These are phyloP conservation scores for Poecile atricapillus DNA, from an alignment of 2,113 vertebrate genomes.

Conservation along the genomic window DNA sequence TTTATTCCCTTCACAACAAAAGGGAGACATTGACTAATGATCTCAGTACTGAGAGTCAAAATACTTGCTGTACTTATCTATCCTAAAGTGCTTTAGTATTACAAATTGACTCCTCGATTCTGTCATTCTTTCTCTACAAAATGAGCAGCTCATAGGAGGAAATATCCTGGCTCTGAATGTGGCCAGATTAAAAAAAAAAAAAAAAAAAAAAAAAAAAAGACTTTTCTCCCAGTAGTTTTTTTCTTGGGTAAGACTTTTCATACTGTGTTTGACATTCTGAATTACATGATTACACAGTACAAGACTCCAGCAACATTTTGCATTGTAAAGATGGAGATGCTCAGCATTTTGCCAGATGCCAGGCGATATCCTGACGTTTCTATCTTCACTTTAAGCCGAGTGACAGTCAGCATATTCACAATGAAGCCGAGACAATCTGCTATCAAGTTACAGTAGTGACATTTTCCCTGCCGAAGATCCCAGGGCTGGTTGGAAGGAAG, in stretches of 20 bases:
- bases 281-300: constrained; percentile 33
- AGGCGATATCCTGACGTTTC: constrained; percentile 46
- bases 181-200: not conserved
- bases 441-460: constrained; percentile 36
- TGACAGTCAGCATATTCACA: constrained; percentile 62
- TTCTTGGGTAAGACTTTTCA: constrained; percentile 11
- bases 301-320: constrained; percentile 43
- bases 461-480: constrained; percentile 32
- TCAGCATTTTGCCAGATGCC: constrained; percentile 59
- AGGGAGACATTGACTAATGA: not conserved
- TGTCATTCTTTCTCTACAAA: not conserved
- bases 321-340: constrained; percentile 49
- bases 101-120: not conserved
- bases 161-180: not conserved
- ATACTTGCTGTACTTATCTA: not conserved
- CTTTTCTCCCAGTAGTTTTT: constrained; percentile 34
- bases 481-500: not conserved
- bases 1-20: not conserved
- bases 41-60: not conserved
- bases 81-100: not conserved
- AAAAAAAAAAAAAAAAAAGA: not conserved
- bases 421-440: constrained; percentile 56
- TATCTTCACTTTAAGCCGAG: constrained; percentile 43
- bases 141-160: not conserved
- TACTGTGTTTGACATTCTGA: constrained; percentile 38